Base-by-base conservation (phyloP, 2,797 vertebrate species). In the Muraenolepis orangiensis region DNA sequence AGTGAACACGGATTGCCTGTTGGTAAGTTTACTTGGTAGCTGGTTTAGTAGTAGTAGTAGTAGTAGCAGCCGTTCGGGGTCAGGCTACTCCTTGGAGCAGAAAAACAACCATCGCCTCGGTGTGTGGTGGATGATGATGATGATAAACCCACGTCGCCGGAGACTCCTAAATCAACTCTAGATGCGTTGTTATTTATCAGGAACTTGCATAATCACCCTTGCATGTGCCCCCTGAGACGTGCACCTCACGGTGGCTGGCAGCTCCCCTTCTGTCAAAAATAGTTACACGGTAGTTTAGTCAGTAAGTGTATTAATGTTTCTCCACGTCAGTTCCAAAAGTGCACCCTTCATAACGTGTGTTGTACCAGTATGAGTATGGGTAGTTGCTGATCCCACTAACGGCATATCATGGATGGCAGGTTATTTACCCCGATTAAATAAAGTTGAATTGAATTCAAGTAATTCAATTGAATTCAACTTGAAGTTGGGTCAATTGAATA, bases 1-100 rank as follows among this genome's bases (percentile, higher is more conserved):
- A 94, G 90, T 99, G 89, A 99, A 99, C 91, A 96, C 96, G 81
- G 98, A 99, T 93, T 98, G 98, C 82, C 91, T 99, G 85, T 93
- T 99, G 97, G 98, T 99, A 93, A 98, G 98, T 97, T 88, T 89
- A 71, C 76, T 64, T 66, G 82, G 73, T 89, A 30, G 78, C 81
- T 85, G 85, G 69, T 85, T 67, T 84, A 76, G 69, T 78, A 87
- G n/a, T n/a, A n/a, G n/a, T n/a, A n/a, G n/a, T n/a, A n/a, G n/a
- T n/a, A n/a, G n/a, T n/a, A n/a, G n/a, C n/a, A n/a, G 85, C 81
- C 80, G 66, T 85, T 85, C 83, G 82, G 86, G 85, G 71, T 87
- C 87, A 79, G 87, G 72, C 86, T 87, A 86, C 80, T 81, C 72
- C 82, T 90, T 83, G 75, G 88, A 88, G 77, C 76, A 80, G 72